Evolutionary conservation across 2,888 invertebrate species (phyloP).

Genomic region (Rhopalosiphum nymphaeae): DNA sequence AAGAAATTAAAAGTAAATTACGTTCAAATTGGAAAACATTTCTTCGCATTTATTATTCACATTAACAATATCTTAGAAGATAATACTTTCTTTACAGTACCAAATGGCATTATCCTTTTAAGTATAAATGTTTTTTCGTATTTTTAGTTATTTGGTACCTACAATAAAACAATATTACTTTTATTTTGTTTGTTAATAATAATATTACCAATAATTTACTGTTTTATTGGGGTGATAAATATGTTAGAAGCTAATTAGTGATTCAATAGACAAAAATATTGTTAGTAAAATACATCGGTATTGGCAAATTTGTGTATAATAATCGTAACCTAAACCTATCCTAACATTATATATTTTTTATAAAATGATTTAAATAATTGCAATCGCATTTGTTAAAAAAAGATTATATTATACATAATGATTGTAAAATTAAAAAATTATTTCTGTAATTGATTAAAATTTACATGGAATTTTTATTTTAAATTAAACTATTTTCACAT

Average conservation of each 20-base stretch:
- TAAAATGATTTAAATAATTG: not conserved
- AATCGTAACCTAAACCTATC: not conserved
- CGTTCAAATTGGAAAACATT: not conserved
- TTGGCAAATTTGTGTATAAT: not conserved
- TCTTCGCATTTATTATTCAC: not conserved
- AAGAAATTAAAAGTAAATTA: not conserved
- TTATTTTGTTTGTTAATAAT: not conserved
- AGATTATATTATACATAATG: not conserved
- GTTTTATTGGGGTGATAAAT: slow-evolving; percentile 20
- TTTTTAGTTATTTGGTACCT: not conserved
- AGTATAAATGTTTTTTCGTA: not conserved
- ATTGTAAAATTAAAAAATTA: not conserved
- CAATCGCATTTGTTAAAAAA: not conserved
- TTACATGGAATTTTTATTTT: not conserved
- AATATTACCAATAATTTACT: not conserved
- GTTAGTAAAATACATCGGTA: not conserved
- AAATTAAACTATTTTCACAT: no score
- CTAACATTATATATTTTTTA: not conserved
- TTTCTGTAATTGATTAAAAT: not conserved
- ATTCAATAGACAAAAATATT: not conserved
- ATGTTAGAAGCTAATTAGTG: not conserved
- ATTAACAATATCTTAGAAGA: not conserved
- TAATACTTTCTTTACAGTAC: not conserved
- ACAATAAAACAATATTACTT: not conserved
- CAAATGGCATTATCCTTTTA: not conserved